These are phyloP conservation scores for Opisthocomus hoazin DNA, from an alignment of 2,113 vertebrate species.

Conservation along the genomic window DNA sequence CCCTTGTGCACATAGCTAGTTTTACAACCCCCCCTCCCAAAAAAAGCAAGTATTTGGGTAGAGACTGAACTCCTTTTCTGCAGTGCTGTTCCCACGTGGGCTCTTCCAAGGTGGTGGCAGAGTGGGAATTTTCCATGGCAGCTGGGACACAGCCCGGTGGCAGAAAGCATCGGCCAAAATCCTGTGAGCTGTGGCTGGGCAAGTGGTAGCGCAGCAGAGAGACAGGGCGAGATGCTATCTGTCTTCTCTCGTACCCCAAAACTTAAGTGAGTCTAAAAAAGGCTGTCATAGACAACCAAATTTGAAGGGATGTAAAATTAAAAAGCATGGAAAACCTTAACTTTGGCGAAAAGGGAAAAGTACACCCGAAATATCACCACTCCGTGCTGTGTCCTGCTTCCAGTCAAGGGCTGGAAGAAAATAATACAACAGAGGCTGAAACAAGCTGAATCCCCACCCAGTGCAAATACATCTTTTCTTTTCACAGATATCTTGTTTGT, in stretches of 20 bases:
- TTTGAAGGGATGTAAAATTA: background rate
- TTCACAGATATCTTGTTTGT: background rate
- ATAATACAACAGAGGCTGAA: background rate
- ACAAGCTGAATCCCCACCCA: background rate
- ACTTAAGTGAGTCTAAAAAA: background rate
- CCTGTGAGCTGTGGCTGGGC: accelerated
- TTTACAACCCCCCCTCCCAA: background rate
- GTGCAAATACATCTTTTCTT: background rate
- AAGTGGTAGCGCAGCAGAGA: background rate
- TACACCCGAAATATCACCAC: accelerated
- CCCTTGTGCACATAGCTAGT: background rate
- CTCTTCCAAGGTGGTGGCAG: background rate
- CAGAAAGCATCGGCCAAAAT: background rate
- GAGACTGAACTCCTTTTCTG: background rate
- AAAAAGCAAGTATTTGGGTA: background rate
- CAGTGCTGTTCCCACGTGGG: background rate
- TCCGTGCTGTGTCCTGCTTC: background rate
- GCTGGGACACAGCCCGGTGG: background rate
- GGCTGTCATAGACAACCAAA: background rate
- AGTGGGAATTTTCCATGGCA: background rate
- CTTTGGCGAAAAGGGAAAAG: background rate
- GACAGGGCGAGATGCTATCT: background rate
- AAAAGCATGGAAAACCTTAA: background rate
- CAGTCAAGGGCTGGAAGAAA: background rate
- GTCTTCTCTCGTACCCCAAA: background rate